Evolutionary conservation across 1,140 invertebrate species (phyloP), one percentile per base, ranked within the genome.

Genomic region (Hycleus phaleratus): DNA sequence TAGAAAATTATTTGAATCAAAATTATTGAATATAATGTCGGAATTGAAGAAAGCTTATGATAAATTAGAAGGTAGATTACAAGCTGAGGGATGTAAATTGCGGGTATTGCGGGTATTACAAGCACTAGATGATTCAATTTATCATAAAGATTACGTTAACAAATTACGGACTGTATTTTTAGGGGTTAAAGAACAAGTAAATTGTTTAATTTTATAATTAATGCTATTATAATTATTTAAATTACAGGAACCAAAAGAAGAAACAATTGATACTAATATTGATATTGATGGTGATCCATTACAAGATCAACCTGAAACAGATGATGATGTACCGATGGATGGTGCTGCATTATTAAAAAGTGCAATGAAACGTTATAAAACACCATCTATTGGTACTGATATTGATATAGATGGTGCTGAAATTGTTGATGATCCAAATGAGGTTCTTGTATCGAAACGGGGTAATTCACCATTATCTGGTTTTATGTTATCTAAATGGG

Each of bases 51-150:
- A 81, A 70, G 82, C 87, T 11, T 89, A 87, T 71, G 81, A 87
- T 69, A 82, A 77, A 45, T 87, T 95, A 72, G 87, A 95, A 64
- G 93, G 91, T 61, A 79, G 94, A 58, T 73, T 97, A 43, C 95
- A 95, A 78, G 93, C 93, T 38, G 96, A 98, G 78, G 94, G 95
- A 38, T 98, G 97, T 73, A 94, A 96, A 77, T 86, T 94, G 63
- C 83, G 96, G 58, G 90, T 99, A n/a, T 89, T 95, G 79, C 82
- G 86, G 68, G 91, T 94, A 68, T 90, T 99, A 71, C 83, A 91
- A 70, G 93, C 95, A 2, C 99, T 97, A 96, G 94, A 97, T 76
- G 97, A 99, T 68, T 97, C 95, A 88, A 85, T 99, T 48, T 99
- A 99, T 79, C 91, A 95, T 0, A 88, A 89, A 65, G 95, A 98